These are phyloP conservation scores for Bombus superbus DNA, from an alignment of 1,140 invertebrate species.

Conservation along the genomic window DNA sequence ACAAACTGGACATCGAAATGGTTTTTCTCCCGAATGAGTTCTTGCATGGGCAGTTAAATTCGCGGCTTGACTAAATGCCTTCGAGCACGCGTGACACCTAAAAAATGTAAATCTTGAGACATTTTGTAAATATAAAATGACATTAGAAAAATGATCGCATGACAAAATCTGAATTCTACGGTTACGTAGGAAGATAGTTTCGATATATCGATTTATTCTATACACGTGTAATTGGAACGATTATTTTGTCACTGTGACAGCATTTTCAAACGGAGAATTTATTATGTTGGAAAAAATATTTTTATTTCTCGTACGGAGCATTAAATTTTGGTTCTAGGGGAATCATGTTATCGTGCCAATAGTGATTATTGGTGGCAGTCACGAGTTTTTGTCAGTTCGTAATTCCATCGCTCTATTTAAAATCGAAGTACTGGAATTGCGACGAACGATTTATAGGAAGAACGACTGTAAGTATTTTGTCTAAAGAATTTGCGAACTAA, in stretches of 20 bases:
- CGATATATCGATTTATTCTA: neutral
- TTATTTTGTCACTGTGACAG: neutral
- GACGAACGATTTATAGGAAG: neutral
- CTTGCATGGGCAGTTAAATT: slow-evolving; percentile 84
- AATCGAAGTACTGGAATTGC: neutral
- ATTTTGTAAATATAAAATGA: slow-evolving; percentile 17
- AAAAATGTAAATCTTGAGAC: neutral
- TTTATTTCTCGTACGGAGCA: neutral
- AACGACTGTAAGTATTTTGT: slow-evolving; percentile 13
- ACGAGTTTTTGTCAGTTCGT: neutral
- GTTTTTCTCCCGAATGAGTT: slow-evolving; percentile 89
- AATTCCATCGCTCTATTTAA: neutral
- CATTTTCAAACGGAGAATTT: neutral
- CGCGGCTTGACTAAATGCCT: slow-evolving; percentile 84
- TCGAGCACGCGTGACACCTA: slow-evolving; percentile 86
- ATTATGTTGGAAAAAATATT: neutral
- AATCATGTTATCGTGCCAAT: neutral
- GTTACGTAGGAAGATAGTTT: neutral
- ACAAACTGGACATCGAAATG: slow-evolving; percentile 97
- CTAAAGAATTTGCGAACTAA: slow-evolving; percentile 4
- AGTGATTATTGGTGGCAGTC: neutral
- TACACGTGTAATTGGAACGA: neutral
- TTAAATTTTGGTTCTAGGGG: neutral
- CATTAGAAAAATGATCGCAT: neutral
- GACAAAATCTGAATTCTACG: neutral